A percentile compares a stretch with the other conserved stretches of the same genome.
Conservation (phyloP, 2,888 invertebrate species). For the Xestia sexstrigata region DNA sequence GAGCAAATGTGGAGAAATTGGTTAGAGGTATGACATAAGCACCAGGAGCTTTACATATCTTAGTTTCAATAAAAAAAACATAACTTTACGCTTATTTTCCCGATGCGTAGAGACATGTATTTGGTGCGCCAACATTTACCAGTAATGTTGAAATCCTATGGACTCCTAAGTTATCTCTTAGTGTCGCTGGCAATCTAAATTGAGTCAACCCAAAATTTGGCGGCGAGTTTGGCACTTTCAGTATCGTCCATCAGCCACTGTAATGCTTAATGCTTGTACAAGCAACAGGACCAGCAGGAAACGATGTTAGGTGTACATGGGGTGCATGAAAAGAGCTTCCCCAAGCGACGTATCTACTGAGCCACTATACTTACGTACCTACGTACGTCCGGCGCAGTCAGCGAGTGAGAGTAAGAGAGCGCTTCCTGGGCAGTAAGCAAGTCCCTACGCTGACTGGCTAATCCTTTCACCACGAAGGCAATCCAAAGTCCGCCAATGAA, state of each 20-base stretch:
- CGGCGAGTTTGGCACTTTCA: not conserved
- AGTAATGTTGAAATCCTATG: not conserved
- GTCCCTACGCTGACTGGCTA: not conserved
- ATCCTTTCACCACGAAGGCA: not conserved
- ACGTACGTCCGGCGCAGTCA: too few species aligned
- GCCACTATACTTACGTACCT: too few species aligned
- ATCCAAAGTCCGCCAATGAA: not conserved
- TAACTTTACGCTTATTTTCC: not conserved
- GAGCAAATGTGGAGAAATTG: constrained; percentile 24
- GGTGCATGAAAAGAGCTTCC: too few species aligned
- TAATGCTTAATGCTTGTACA: not conserved
- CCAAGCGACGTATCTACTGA: too few species aligned
- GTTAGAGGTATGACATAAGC: not conserved
- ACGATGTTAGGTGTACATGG: too few species aligned
- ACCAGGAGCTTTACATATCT: constrained; percentile 11
- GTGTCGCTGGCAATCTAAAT: not conserved
- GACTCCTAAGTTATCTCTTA: not conserved
- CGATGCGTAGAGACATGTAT: not conserved
- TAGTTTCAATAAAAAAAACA: not conserved
- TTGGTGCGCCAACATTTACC: not conserved
- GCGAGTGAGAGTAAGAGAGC: too few species aligned
- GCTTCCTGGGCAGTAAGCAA: not conserved
- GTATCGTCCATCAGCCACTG: not conserved
- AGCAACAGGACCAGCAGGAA: too few species aligned
- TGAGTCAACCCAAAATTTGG: not conserved